Evolutionary conservation across 2,888 invertebrate genomes (phyloP).

Genomic region (Selenia dentaria): DNA sequence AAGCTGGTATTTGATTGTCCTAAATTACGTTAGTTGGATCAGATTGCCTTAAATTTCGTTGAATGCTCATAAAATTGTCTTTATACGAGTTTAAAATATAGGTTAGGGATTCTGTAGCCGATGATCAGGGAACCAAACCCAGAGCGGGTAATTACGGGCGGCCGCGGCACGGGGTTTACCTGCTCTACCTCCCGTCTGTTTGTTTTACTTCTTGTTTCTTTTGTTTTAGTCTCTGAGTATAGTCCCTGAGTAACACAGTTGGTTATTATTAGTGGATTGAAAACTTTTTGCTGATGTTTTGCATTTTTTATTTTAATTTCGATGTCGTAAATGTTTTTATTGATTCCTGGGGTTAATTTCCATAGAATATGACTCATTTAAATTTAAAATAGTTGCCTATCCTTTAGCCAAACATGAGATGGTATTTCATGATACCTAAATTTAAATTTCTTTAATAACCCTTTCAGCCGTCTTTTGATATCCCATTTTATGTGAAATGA

Average conservation of each 20-base stretch:
- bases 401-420: too few relatives aligned
- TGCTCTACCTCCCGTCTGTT: constrained; percentile 47
- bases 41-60: constrained; percentile 38
- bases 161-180: constrained; percentile 54
- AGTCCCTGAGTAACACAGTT: constrained; percentile 50
- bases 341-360: background rate
- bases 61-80: constrained; percentile 52
- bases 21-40: constrained; percentile 38
- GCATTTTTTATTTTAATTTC: constrained; percentile 36
- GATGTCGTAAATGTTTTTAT: constrained; percentile 8
- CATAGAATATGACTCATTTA: constrained; percentile 6
- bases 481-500: too few relatives aligned
- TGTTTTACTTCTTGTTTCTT: constrained; percentile 45
- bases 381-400: background rate
- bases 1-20: constrained; percentile 31
- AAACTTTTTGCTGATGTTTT: constrained; percentile 40
- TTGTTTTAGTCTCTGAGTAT: constrained; percentile 39
- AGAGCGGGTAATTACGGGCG: constrained; percentile 61
- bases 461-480: too few relatives aligned
- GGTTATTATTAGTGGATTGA: constrained; percentile 41
- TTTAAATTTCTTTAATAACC: too few relatives aligned
- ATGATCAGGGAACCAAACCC: constrained; percentile 49
- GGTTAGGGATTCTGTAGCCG: constrained; percentile 55
- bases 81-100: constrained; percentile 68
- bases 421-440: too few relatives aligned